Percentiles rank a stretch among this genome's conserved stretches.
These are phyloP conservation scores for Schlechtendalia chinensis DNA, from an alignment of 1,140 invertebrate genomes.

Conservation along the genomic window DNA sequence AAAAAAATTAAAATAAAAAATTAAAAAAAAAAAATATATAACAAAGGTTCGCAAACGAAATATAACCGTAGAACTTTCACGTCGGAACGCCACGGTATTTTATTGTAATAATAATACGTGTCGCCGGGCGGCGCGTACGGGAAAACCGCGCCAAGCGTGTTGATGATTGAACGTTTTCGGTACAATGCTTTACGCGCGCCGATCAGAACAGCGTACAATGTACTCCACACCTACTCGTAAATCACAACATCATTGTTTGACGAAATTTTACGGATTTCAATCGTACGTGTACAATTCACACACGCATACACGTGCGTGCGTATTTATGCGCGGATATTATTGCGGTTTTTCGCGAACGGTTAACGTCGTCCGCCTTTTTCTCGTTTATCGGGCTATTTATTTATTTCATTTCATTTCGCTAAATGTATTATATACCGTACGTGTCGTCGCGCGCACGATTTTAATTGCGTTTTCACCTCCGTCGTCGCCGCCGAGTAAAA, in stretches of 20 bases:
- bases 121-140: neutral
- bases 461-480: slow-evolving; percentile 9
- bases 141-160: neutral
- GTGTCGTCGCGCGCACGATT: neutral
- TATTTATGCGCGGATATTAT: slow-evolving; percentile 9
- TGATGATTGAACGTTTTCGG: neutral
- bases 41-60: neutral
- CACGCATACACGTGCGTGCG: too few species aligned
- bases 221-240: slow-evolving; percentile 37
- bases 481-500: too few species aligned
- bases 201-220: neutral
- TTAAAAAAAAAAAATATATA: too few species aligned
- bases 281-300: neutral
- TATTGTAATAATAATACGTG: neutral
- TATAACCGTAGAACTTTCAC: neutral
- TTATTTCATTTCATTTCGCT: too few species aligned
- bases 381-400: neutral
- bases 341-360: neutral
- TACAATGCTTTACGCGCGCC: neutral
- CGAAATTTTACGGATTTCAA: neutral
- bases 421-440: too few species aligned
- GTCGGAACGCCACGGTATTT: neutral
- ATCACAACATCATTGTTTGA: slow-evolving; percentile 36
- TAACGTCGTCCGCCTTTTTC: slow-evolving; percentile 33
- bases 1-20: too few species aligned